Percentiles rank a stretch among this genome's conserved stretches.
Conservation (phyloP, 2,797 vertebrate species). For the Hemibagrus guttatus region DNA sequence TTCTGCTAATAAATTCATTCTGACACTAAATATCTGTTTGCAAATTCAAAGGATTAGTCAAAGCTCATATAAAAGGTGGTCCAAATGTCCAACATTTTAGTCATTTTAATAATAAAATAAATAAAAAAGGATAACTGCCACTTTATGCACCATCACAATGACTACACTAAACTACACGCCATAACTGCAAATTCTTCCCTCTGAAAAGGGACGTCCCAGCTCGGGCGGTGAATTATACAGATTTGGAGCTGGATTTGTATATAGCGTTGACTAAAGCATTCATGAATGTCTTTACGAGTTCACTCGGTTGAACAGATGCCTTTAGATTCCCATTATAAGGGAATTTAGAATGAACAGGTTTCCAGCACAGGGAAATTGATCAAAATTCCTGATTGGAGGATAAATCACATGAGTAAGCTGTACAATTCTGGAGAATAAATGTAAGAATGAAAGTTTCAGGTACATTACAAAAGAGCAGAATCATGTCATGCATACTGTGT, state of each 20-base stretch:
- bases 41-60: neutral
- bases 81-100: neutral
- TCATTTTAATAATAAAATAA: neutral
- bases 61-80: neutral
- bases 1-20: neutral
- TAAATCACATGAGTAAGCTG: neutral
- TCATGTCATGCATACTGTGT: neutral
- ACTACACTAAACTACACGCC: neutral
- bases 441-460: neutral
- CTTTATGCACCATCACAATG: neutral
- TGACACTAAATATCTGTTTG: neutral
- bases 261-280: neutral
- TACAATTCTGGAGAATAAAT: neutral
- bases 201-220: neutral
- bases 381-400: neutral
- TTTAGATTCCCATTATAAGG: neutral
- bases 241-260: neutral
- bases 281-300: neutral
- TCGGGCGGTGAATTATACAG: neutral
- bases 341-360: neutral
- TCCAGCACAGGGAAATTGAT: neutral
- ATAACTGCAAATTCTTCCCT: neutral
- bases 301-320: neutral
- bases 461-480: neutral
- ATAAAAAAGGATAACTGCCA: neutral